Conservation (phyloP, 2,113 vertebrate species). For the Amazona guildingii region DNA sequence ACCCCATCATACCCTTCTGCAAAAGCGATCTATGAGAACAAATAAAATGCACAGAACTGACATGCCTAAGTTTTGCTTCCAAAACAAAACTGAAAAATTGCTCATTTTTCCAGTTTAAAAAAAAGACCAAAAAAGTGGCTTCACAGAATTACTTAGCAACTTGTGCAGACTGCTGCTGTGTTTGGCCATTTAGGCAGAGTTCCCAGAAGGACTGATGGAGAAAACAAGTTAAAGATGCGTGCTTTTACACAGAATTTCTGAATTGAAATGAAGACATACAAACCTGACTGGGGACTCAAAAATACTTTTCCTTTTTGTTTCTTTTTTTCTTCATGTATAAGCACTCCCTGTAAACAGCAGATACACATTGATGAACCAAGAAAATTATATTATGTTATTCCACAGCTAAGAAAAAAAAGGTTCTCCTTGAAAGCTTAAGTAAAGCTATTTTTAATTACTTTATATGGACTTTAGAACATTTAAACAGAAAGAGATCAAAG, state of each 20-base stretch:
- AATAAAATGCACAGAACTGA: neutral
- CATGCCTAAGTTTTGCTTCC: neutral
- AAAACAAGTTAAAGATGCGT: neutral
- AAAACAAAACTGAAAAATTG: neutral
- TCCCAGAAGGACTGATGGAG: neutral
- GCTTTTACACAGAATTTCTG: neutral
- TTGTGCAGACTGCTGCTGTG: neutral
- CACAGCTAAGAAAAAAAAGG: neutral
- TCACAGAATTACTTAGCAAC: neutral
- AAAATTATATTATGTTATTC: neutral
- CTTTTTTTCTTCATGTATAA: conserved; percentile 84
- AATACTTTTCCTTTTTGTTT: conserved; percentile 83
- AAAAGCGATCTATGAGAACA: neutral
- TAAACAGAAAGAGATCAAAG: neutral
- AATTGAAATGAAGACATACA: conserved; percentile 41
- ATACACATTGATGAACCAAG: conserved; percentile 15
- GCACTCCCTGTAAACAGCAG: conserved; percentile 74
- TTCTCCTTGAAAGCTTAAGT: neutral
- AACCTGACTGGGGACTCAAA: conserved; percentile 90
- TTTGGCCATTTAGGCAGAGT: neutral
- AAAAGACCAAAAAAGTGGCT: neutral
- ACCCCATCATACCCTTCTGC: neutral
- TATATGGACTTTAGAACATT: neutral
- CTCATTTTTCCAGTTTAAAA: neutral
- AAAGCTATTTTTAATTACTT: neutral